Conservation (phyloP, 1,140 invertebrate genomes). For the Melanaphis sacchari region DNA sequence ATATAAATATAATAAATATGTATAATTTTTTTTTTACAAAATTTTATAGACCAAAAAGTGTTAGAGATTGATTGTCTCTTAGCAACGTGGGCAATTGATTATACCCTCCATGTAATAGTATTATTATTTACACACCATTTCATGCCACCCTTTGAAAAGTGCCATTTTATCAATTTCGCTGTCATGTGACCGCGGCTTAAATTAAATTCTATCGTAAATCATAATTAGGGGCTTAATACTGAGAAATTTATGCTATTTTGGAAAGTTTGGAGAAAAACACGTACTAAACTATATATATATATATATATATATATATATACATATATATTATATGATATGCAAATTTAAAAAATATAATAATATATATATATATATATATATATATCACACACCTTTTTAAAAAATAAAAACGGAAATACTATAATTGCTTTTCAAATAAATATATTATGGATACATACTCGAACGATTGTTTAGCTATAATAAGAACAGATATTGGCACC, state of each 20-base stretch:
- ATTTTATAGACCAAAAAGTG: slow-evolving; percentile 41
- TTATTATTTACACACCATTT: slow-evolving; percentile 50
- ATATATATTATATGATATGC: slow-evolving; percentile 5
- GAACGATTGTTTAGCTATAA: neutral
- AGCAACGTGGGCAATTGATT: slow-evolving; percentile 52
- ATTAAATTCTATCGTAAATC: slow-evolving; percentile 5
- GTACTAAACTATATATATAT: neutral
- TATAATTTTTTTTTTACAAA: slow-evolving; percentile 36
- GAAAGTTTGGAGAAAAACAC: neutral
- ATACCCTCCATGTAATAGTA: slow-evolving; percentile 49
- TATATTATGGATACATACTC: neutral
- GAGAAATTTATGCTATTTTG: neutral
- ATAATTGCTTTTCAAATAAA: neutral
- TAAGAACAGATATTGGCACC: slow-evolving; percentile 21
- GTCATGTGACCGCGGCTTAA: neutral
- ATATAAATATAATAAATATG: slow-evolving; percentile 20
- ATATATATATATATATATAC: neutral
- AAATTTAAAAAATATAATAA: slow-evolving; percentile 28
- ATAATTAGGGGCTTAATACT: neutral
- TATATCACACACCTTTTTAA: neutral
- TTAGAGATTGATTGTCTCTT: slow-evolving; percentile 56
- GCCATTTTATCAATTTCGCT: slow-evolving; percentile 25
- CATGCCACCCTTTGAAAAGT: slow-evolving; percentile 36
- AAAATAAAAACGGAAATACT: neutral
- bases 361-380: neutral